These are phyloP conservation scores for Aricia artaxerxes DNA, from an alignment of 2,888 invertebrate species.

Conservation along the genomic window DNA sequence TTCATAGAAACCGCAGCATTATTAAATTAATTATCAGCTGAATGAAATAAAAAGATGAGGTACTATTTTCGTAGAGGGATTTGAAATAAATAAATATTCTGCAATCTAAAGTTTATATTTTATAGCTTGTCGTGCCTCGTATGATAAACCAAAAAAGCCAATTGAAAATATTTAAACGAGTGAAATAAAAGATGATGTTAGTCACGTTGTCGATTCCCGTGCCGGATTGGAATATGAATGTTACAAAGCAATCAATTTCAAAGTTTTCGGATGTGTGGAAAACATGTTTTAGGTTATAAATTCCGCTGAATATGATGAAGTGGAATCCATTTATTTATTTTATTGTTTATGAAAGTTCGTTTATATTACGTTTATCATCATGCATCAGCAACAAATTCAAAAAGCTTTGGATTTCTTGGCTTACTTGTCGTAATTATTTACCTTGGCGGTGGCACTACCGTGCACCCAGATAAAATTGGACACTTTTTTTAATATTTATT, in stretches of 20 bases:
- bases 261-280: slow-evolving; percentile 12
- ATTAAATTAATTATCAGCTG: too few relatives aligned
- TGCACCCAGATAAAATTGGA: too few relatives aligned
- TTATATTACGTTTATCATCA: background rate
- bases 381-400: too few relatives aligned
- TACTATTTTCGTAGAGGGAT: too few relatives aligned
- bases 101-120: background rate
- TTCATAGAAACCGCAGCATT: too few relatives aligned
- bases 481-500: too few relatives aligned
- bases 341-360: background rate
- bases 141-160: background rate
- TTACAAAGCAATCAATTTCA: slow-evolving; percentile 22
- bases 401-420: too few relatives aligned
- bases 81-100: too few relatives aligned
- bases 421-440: too few relatives aligned
- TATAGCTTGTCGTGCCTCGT: background rate
- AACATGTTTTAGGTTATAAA: slow-evolving; percentile 9
- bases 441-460: too few relatives aligned
- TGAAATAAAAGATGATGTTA: background rate
- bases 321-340: background rate
- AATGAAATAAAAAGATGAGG: too few relatives aligned
- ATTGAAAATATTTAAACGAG: background rate
- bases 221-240: slow-evolving; percentile 35
- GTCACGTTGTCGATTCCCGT: slow-evolving; percentile 13
- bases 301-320: background rate